Conservation (phyloP, 2,797 vertebrate genomes). For the Ibycter americanus region DNA sequence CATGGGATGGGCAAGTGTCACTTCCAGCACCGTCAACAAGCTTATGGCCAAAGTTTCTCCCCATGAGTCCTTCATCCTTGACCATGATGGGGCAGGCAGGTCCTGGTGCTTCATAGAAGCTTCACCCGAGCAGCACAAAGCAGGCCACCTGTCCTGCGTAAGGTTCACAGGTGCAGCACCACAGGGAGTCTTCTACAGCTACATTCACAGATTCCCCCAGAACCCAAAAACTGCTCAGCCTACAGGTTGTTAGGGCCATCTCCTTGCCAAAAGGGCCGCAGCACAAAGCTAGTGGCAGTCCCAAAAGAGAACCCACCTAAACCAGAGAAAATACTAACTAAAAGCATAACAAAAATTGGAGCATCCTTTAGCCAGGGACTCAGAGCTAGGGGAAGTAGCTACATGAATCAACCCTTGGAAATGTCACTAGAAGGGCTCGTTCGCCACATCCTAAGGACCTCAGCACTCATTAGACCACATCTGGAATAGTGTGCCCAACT, state of each 20-base stretch:
- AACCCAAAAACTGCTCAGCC: neutral
- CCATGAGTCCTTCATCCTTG: rapidly evolving
- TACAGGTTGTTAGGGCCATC: too few relatives aligned
- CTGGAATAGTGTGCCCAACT: neutral
- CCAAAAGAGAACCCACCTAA: neutral
- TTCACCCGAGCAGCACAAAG: neutral
- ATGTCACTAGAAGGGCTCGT: neutral
- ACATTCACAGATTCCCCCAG: neutral
- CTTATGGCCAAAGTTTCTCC: neutral
- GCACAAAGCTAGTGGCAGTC: neutral
- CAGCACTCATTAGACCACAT: neutral
- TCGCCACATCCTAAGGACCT: neutral
- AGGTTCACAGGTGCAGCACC: neutral
- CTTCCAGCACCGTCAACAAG: neutral
- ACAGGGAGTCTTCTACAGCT: neutral
- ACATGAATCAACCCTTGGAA: neutral
- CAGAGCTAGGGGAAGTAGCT: neutral
- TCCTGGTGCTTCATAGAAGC: neutral
- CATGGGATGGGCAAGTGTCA: neutral
- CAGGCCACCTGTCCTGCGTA: neutral
- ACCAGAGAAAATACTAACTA: neutral
- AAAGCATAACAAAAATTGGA: neutral
- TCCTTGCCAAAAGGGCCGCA: neutral
- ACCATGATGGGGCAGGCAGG: rapidly evolving
- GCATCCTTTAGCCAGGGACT: neutral